Percentiles rank a stretch among this genome's conserved stretches.
phyloP scores from a whole-genome alignment of 2,113 vertebrate genomes.

The Crotophaga sulcirostris region DNA sequence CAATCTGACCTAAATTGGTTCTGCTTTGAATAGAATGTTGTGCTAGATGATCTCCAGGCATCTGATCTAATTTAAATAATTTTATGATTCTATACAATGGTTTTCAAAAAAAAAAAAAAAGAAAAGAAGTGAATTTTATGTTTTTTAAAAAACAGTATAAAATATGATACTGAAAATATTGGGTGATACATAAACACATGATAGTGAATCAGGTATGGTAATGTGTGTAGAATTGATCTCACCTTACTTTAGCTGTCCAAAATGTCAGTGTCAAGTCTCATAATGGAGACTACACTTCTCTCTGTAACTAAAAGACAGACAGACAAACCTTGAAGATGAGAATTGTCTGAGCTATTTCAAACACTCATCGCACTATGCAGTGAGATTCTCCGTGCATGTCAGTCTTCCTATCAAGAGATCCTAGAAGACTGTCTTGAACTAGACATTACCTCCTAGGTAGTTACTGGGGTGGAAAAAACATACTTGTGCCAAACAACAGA shows the following conservation, averaged over 20 bases:
- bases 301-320: not conserved
- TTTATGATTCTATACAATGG: not conserved
- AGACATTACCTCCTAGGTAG: not conserved
- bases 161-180: not conserved
- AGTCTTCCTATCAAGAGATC: not conserved
- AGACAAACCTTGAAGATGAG: not conserved
- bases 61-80: not conserved
- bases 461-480: not conserved
- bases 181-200: not conserved
- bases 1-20: not conserved
- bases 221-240: not conserved
- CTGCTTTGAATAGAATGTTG: not conserved
- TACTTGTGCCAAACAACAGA: not conserved
- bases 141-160: not conserved
- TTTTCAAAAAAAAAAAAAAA: not conserved
- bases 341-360: not conserved
- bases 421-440: not conserved
- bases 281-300: not conserved
- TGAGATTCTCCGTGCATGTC: not conserved
- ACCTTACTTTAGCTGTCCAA: slow-evolving; percentile 9
- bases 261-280: not conserved
- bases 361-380: not conserved
- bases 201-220: not conserved
- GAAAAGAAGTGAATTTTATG: not conserved
- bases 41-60: not conserved